phyloP scores from a whole-genome alignment of 2,888 invertebrate species.

The Ophion slaviceki region DNA sequence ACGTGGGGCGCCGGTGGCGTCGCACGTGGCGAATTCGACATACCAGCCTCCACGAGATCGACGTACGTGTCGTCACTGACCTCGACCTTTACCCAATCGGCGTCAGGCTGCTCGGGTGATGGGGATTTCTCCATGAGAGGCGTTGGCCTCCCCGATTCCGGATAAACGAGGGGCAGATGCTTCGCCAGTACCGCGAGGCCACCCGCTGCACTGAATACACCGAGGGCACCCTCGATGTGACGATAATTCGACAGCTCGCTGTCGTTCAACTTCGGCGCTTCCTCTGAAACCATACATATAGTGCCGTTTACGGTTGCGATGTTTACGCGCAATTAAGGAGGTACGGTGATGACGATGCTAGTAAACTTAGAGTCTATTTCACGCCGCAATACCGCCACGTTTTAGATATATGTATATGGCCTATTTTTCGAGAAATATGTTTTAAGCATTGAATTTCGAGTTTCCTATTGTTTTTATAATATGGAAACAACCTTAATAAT shows the following conservation, averaged over 20 bases:
- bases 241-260: constrained; percentile 76
- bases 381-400: too few species aligned
- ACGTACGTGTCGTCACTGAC: constrained; percentile 87
- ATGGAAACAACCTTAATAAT: too few species aligned
- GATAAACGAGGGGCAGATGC: constrained; percentile 94
- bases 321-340: too few species aligned
- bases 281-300: constrained; percentile 70
- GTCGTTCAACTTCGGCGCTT: constrained; percentile 73
- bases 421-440: too few species aligned
- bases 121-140: constrained; percentile 86
- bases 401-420: too few species aligned
- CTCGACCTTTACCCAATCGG: constrained; percentile 87
- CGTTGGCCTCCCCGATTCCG: constrained; percentile 87
- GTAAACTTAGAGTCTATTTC: too few species aligned
- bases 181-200: constrained; percentile 95
- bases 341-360: too few species aligned
- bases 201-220: constrained; percentile 94
- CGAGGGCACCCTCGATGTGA: constrained; percentile 86
- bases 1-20: constrained; percentile 86
- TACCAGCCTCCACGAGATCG: constrained; percentile 85
- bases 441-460: too few species aligned
- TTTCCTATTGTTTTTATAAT: too few species aligned
- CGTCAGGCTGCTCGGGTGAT: constrained; percentile 84
- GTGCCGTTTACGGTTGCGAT: neutral
- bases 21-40: constrained; percentile 83